Base-by-base conservation (phyloP, 2,888 invertebrate species). In the Axea sp. region DNA sequence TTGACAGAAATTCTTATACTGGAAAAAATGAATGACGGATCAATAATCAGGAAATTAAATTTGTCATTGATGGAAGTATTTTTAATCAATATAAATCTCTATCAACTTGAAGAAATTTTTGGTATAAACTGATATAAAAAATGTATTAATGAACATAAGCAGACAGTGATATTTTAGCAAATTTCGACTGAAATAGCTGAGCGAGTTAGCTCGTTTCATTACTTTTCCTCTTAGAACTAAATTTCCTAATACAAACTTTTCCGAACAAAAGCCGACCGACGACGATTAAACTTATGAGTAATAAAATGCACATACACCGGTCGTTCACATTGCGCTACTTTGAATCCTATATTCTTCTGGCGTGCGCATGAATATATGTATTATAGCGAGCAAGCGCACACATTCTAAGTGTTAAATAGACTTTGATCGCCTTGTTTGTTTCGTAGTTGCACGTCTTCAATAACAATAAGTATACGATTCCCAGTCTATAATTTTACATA, bases 351-450 rank as follows among this genome's bases (percentile, higher is more conserved):
- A 78, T 78, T 78, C 78, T 51, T 69, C 53, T 59, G 60, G 77
- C 75, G 74, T 76, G 75, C 65, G 55, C 76, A 60, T 75, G 75
- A 75, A 78, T 78, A 75, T 76, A 76, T 72, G 76, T 76, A 74
- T 77, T 71, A 76, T 76, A 55, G 62, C 60, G 69, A 53, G 53
- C 74, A 49, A 69, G 62, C 57, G 60, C 69, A 47, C 65, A 72
- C 67, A 69, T 73, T 57, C 62, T 49, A 64, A 75, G 74, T 71
- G 76, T 75, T 78, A 76, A 68, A 75, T 77, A 76, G 74, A 76
- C 74, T 76, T 76, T 74, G 74, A 76, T 68, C 76, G 60, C 74
- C 65, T 75, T 69, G 69, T 75, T 75, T 75, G 74, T 69, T 65
- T 71, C 74, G 65, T 65, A 65, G 65, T 68, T 68, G 53, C 73